Conservation (phyloP, 1,140 invertebrate genomes). For the Elysia chlorotica region DNA sequence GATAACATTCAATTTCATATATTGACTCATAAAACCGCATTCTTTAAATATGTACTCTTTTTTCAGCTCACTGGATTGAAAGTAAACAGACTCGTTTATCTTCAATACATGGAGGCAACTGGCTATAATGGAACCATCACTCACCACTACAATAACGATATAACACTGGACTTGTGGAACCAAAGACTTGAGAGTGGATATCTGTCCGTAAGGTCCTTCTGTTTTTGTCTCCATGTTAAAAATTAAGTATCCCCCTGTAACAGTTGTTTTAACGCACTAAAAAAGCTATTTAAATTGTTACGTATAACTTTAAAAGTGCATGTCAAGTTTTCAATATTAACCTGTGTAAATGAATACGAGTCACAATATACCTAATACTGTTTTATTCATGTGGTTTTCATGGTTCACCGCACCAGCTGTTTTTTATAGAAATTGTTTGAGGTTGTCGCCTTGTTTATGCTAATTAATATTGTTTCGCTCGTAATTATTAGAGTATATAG, state of each 20-base stretch:
- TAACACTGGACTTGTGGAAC: conserved; percentile 24
- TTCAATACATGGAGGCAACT: conserved; percentile 21
- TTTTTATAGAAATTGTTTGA: too few species aligned
- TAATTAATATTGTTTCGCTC: too few species aligned
- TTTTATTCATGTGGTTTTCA: not conserved
- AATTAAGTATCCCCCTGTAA: too few species aligned
- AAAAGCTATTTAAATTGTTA: too few species aligned
- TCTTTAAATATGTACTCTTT: not conserved
- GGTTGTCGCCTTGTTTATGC: too few species aligned
- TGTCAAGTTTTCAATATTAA: not conserved
- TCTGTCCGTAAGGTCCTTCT: conserved; percentile 36
- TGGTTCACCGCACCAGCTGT: too few species aligned
- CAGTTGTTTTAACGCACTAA: too few species aligned
- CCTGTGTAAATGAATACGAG: not conserved
- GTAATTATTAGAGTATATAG: too few species aligned
- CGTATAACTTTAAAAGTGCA: too few species aligned
- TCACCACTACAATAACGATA: conserved; percentile 24
- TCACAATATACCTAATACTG: not conserved
- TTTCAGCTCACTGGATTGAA: conserved; percentile 34
- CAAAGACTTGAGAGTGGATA: conserved; percentile 34
- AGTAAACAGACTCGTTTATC: conserved; percentile 38
- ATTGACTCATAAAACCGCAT: not conserved
- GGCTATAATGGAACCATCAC: conserved; percentile 22
- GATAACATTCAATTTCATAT: not conserved
- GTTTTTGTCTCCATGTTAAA: too few species aligned